These are phyloP conservation scores for Drosophila erecta DNA, from an alignment of 1,140 invertebrate species.

Conservation along the genomic window DNA sequence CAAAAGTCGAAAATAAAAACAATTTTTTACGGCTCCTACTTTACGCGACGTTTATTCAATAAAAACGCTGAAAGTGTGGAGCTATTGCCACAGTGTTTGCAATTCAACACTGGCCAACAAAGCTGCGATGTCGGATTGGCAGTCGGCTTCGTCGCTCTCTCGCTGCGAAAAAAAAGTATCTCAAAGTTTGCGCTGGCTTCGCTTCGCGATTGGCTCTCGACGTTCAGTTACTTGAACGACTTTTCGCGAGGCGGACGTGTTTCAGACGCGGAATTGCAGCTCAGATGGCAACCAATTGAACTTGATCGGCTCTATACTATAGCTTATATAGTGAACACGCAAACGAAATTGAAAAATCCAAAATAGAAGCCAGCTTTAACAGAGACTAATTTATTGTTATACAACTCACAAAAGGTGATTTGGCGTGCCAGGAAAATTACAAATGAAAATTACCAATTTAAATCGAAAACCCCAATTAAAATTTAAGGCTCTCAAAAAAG, in stretches of 20 bases:
- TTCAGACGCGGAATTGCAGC: constrained; percentile 28
- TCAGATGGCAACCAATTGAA: constrained; percentile 59
- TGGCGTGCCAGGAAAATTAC: neutral
- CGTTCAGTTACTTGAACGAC: constrained; percentile 78
- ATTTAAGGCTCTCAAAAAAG: constrained; percentile 3
- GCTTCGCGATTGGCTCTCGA: constrained; percentile 21
- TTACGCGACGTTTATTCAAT: constrained; percentile 73
- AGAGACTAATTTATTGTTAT: constrained; percentile 30
- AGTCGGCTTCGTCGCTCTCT: neutral
- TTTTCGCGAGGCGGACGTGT: constrained; percentile 80
- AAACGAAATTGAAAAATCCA: constrained; percentile 42
- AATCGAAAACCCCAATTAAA: neutral
- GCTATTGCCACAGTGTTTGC: constrained; percentile 47
- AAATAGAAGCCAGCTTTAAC: constrained; percentile 25
- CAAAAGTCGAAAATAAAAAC: constrained; percentile 49
- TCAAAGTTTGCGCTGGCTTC: constrained; percentile 22
- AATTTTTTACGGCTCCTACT: constrained; percentile 52
- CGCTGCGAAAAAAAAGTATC: constrained; percentile 24
- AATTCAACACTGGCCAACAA: constrained; percentile 55
- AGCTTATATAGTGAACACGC: constrained; percentile 50
- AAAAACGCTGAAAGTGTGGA: constrained; percentile 56
- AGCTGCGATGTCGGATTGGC: constrained; percentile 36
- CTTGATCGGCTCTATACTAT: constrained; percentile 55
- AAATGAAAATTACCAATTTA: neutral
- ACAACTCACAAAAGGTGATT: constrained; percentile 37